These are phyloP conservation scores for Eidolon dupreanum DNA, from an alignment of 2,797 vertebrate species.

Conservation along the genomic window DNA sequence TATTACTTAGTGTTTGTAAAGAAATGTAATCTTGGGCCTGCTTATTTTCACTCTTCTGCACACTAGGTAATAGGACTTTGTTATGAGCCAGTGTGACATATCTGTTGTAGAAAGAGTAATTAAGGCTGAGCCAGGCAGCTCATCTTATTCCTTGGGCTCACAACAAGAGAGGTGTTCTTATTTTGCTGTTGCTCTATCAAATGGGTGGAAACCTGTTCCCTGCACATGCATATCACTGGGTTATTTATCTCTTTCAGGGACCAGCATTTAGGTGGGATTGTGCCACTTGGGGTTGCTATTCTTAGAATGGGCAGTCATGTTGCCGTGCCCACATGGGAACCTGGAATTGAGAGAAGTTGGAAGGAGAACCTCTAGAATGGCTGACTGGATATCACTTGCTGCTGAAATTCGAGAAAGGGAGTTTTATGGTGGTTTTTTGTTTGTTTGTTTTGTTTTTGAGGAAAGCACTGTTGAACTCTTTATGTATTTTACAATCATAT, in stretches of 20 bases:
- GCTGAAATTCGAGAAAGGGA: neutral
- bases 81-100: neutral
- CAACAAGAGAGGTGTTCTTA: neutral
- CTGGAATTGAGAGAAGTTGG: neutral
- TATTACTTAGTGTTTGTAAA: neutral
- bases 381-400: neutral
- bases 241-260: neutral
- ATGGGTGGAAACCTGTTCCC: neutral
- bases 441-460: neutral
- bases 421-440: neutral
- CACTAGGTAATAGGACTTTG: neutral
- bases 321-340: neutral
- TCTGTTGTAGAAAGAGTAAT: neutral
- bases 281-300: neutral
- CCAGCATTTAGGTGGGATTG: neutral
- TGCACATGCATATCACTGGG: too few relatives aligned
- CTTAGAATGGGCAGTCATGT: neutral
- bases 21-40: neutral
- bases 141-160: neutral
- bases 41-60: neutral
- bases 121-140: neutral
- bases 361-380: neutral
- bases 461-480: neutral
- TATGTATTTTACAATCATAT: neutral
- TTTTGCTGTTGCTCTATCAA: neutral